Conservation (phyloP, 1,140 invertebrate species). For the Calliopsis andreniformis region DNA sequence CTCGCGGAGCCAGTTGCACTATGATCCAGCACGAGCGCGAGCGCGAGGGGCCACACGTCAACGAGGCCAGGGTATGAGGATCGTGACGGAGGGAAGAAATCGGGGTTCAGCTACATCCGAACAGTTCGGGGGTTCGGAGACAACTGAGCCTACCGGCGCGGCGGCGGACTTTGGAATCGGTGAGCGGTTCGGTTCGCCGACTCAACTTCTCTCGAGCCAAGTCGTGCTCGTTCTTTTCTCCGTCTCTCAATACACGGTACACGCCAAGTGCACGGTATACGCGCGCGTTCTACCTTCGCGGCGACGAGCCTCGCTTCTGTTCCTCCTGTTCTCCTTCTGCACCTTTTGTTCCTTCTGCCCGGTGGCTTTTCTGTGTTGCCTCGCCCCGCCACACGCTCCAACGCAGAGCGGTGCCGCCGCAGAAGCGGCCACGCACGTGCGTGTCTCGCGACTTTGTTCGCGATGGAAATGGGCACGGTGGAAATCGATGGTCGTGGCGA, state of each 20-base stretch:
- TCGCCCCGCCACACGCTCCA: background rate
- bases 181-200: conserved; percentile 74
- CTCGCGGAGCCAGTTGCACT: no score
- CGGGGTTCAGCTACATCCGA: conserved; percentile 70
- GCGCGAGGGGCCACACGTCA: background rate
- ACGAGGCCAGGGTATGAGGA: background rate
- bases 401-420: conserved; percentile 10
- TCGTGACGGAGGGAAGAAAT: background rate
- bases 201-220: conserved; percentile 62
- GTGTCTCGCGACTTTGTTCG: conserved; percentile 43
- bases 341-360: conserved; percentile 30
- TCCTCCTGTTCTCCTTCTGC: conserved; percentile 42
- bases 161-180: conserved; percentile 71
- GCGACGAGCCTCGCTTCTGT: conserved; percentile 40
- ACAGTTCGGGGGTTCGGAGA: conserved; percentile 77
- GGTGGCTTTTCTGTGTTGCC: conserved; percentile 49
- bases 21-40: no score
- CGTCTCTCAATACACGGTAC: conserved; percentile 47
- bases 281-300: conserved; percentile 50
- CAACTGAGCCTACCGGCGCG: conserved; percentile 74
- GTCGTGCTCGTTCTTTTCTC: conserved; percentile 60
- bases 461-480: background rate
- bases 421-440: conserved; percentile 33
- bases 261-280: conserved; percentile 50
- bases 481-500: no score